Evolutionary conservation across 2,113 vertebrate genomes (phyloP).

Genomic region (Malurus alboscapulatus): DNA sequence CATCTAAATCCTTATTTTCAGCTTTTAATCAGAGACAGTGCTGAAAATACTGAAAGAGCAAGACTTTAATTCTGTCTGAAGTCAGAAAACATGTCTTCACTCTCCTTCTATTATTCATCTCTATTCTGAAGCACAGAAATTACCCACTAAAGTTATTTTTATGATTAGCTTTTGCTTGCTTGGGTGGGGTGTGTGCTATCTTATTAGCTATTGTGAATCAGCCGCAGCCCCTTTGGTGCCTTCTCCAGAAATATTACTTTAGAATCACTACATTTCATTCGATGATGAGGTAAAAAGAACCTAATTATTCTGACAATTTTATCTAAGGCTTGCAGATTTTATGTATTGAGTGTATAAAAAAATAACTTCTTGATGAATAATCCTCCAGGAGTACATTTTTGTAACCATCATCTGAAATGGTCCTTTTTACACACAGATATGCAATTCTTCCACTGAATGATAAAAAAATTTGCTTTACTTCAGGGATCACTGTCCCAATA

Average conservation of each 20-base stretch:
- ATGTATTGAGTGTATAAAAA: slow-evolving; percentile 42
- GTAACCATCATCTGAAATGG: slow-evolving; percentile 38
- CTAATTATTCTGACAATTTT: slow-evolving; percentile 69
- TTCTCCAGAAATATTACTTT: slow-evolving; percentile 51
- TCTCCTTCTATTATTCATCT: not conserved
- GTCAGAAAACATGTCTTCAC: not conserved
- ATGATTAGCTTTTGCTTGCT: not conserved
- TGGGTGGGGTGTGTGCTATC: not conserved
- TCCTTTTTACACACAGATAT: slow-evolving; percentile 3
- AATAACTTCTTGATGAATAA: slow-evolving; percentile 53
- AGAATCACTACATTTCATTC: slow-evolving; percentile 52
- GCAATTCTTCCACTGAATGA: slow-evolving; percentile 19
- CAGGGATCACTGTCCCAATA: not conserved
- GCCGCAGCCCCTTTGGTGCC: not conserved
- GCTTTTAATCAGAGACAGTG: not conserved
- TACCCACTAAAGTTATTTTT: not conserved
- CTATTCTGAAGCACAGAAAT: slow-evolving; percentile 27
- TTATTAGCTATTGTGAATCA: slow-evolving; percentile 33
- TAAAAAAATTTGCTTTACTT: slow-evolving; percentile 32
- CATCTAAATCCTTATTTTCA: not conserved
- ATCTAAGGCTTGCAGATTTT: slow-evolving; percentile 67
- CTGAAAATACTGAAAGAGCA: not conserved
- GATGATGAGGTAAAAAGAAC: slow-evolving; percentile 46
- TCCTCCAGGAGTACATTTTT: slow-evolving; percentile 41
- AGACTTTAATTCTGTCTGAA: not conserved